Evolutionary conservation across 2,888 invertebrate species (phyloP).

Genomic region (Hoplodrina ambigua): DNA sequence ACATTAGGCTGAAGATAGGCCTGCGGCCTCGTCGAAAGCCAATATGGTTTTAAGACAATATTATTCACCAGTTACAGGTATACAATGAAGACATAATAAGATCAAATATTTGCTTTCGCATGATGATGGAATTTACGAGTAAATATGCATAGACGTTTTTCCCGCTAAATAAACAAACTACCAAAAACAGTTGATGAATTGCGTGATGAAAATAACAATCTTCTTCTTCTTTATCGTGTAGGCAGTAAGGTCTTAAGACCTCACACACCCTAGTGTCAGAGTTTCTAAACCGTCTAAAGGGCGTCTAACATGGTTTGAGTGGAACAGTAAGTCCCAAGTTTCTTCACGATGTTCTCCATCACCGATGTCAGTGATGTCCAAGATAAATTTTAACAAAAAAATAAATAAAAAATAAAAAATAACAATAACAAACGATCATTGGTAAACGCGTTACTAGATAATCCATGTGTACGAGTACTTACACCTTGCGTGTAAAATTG

Average conservation of each 20-base stretch:
- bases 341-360: too few species aligned
- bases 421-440: slow-evolving; percentile 15
- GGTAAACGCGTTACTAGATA: slow-evolving; percentile 22
- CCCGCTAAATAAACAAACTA: slow-evolving; percentile 20
- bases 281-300: too few species aligned
- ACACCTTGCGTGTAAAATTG: slow-evolving; percentile 42
- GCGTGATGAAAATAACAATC: slow-evolving; percentile 15
- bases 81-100: slow-evolving; percentile 39
- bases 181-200: slow-evolving; percentile 11
- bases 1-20: slow-evolving; percentile 9
- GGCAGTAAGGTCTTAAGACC: too few species aligned
- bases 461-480: slow-evolving; percentile 28
- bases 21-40: slow-evolving; percentile 26
- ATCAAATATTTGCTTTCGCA: slow-evolving; percentile 36
- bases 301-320: too few species aligned
- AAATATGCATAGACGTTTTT: slow-evolving; percentile 33
- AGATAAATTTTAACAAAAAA: too few species aligned
- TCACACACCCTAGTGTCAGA: too few species aligned
- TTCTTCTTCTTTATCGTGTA: too few species aligned
- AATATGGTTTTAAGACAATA: too few species aligned
- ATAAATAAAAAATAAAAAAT: too few species aligned
- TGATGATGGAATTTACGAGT: slow-evolving; percentile 19
- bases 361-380: too few species aligned
- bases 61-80: slow-evolving; percentile 14
- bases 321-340: too few species aligned